phyloP scores from a whole-genome alignment of 2,797 vertebrate species.

The Zonotrichia albicollis region DNA sequence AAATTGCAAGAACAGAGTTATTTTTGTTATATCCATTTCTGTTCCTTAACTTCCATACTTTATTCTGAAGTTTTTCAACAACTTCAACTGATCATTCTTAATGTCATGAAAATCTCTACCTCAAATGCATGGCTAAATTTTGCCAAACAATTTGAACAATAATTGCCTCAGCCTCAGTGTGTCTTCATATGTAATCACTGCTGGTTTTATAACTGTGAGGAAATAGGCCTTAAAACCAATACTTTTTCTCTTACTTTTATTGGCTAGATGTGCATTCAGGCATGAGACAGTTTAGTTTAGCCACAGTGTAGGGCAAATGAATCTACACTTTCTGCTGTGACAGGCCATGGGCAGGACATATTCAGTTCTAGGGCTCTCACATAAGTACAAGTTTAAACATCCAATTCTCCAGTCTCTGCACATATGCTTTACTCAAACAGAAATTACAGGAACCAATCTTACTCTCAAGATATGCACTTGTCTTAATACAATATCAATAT shows the following conservation, averaged over 20 bases:
- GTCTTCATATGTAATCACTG: not conserved
- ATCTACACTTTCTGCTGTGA: not conserved
- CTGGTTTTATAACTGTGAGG: not conserved
- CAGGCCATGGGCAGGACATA: rapidly evolving
- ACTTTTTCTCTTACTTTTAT: not conserved
- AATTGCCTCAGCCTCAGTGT: not conserved
- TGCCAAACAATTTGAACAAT: not conserved
- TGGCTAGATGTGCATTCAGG: not conserved
- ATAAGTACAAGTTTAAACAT: not conserved
- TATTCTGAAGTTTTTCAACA: not conserved
- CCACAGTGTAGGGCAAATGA: not conserved
- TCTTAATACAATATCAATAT: not conserved
- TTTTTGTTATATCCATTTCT: not conserved
- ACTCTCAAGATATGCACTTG: not conserved
- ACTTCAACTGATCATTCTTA: not conserved
- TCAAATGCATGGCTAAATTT: not conserved
- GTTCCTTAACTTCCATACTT: not conserved
- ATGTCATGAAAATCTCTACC: not conserved
- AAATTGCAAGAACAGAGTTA: not conserved
- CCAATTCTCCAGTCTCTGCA: not conserved
- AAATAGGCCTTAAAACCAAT: not conserved
- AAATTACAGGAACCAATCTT: not conserved
- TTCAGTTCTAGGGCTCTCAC: not conserved
- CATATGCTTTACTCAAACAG: not conserved
- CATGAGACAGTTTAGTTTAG: not conserved